Evolutionary conservation across 2,797 vertebrate genomes (phyloP), one percentile per base, ranked within the genome.

Genomic region (Aldrovandia affinis): DNA sequence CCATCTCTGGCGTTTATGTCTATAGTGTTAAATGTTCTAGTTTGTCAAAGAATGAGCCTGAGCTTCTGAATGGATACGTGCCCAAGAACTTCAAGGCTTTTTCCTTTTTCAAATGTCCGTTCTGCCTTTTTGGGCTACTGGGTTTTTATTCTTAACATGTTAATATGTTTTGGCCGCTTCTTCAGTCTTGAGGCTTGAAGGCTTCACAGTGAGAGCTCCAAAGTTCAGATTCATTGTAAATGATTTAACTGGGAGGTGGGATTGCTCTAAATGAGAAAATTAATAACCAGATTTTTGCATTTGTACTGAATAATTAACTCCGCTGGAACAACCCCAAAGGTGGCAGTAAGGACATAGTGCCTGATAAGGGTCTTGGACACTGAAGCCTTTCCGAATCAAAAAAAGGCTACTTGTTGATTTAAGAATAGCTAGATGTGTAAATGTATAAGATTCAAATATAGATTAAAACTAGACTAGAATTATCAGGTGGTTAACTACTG

Each of bases 11-110:
- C 20, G 44, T 70, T 52, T n/a, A 44, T 52, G 54, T 78, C n/a
- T 3, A 12, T 39, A 18, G 5, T 57, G 6, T 68, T 8, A 28
- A 10, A 10, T 54, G 12, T 39, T 73, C 20, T 39, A 9, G 0
- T 2, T 68, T 33, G 3, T 7, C 14, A 50, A 54, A 52, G 12
- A 59, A 25, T 44, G 8, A 36, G 55, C n/a, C 22, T 78, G 9
- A 77, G 59, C 55, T 70, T 80, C 14, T 52, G n/a, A 47, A 42
- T 55, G 83, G 44, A 70, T 39, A 36, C 44, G 57, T 79, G 80
- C 84, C 79, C 73, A 81, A 81, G 47, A 81, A 18, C 61, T 59
- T 55, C 63, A 54, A n/a, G 18, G 28, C 36, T 22, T 8, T 81
- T 22, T 59, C 25, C 8, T 36, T 9, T 33, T 36, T 20, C 7